Evolutionary conservation across 2,113 vertebrate species (phyloP).

Genomic region (Etheostoma spectabile): DNA sequence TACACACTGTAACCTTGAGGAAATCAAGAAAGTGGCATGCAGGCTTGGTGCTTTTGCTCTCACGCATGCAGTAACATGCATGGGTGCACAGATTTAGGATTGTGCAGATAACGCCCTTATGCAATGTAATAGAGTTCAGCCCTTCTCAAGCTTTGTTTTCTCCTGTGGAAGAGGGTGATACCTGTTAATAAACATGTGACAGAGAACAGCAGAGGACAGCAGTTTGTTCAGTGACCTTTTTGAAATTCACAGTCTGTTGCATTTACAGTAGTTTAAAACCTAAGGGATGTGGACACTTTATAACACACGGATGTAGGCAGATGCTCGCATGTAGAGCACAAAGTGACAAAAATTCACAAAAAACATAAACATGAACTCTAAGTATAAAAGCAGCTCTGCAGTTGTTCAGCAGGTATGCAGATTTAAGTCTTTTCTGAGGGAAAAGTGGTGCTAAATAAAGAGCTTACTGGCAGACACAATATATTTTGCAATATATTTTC

Average conservation of each 20-base stretch:
- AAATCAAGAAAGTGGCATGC: constrained; percentile 11
- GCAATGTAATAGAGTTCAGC: constrained; percentile 24
- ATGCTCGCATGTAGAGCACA: constrained; percentile 8
- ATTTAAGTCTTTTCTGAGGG: constrained; percentile 36
- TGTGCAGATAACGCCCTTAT: constrained; percentile 19
- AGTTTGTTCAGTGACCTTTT: constrained; percentile 50
- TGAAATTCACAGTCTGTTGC: constrained; percentile 30
- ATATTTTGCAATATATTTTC: constrained; percentile 14
- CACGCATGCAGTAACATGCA: constrained; percentile 45
- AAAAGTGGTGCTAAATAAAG: constrained; percentile 54
- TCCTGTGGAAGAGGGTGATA: constrained; percentile 4
- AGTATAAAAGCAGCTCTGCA: constrained; percentile 19
- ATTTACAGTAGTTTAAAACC: constrained; percentile 15
- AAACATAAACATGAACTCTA: constrained; percentile 24
- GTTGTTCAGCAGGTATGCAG: constrained; percentile 22
- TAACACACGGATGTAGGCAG: neutral
- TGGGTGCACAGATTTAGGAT: constrained; percentile 40
- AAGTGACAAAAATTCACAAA: constrained; percentile 27
- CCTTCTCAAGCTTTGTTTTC: constrained; percentile 22
- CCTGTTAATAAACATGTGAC: constrained; percentile 45
- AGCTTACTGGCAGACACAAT: constrained; percentile 32
- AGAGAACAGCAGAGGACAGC: constrained; percentile 11
- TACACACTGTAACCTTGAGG: constrained; percentile 3
- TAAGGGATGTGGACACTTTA: neutral
- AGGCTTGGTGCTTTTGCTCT: constrained; percentile 5